A percentile compares a stretch with the other conserved stretches of the same genome.
Conservation (phyloP, 2,888 invertebrate genomes). For the Axea sp. region DNA sequence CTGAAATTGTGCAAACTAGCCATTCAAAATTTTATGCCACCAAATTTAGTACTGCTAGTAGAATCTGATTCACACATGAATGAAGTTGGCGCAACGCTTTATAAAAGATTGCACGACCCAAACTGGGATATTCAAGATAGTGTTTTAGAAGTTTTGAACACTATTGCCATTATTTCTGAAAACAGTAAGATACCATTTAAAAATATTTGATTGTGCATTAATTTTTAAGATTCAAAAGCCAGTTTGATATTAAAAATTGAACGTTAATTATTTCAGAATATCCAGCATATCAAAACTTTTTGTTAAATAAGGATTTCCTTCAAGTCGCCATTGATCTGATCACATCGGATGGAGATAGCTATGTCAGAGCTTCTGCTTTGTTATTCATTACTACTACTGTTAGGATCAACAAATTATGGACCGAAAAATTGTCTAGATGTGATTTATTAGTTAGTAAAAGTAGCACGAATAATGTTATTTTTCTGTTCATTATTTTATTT, state of each 20-base stretch:
- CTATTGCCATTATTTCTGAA: slow-evolving; percentile 85
- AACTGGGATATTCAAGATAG: slow-evolving; percentile 91
- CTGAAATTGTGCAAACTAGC: slow-evolving; percentile 85
- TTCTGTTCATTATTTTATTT: too few relatives aligned
- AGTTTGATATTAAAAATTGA: too few relatives aligned
- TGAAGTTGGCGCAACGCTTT: slow-evolving; percentile 84
- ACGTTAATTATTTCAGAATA: slow-evolving; percentile 83
- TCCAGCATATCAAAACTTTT: slow-evolving; percentile 87
- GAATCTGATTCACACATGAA: slow-evolving; percentile 84
- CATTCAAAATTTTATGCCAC: slow-evolving; percentile 87
- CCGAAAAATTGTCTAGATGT: slow-evolving; percentile 81
- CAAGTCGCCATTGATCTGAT: slow-evolving; percentile 84
- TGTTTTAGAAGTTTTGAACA: slow-evolving; percentile 86
- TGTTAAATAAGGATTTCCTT: slow-evolving; percentile 84
- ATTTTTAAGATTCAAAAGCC: too few relatives aligned
- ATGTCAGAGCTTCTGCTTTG: slow-evolving; percentile 88
- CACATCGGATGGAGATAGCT: slow-evolving; percentile 85
- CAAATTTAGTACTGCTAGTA: slow-evolving; percentile 87
- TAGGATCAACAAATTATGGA: slow-evolving; percentile 85
- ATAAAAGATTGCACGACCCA: slow-evolving; percentile 85
- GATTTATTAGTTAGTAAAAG: slow-evolving; percentile 82
- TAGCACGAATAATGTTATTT: too few relatives aligned
- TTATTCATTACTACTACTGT: slow-evolving; percentile 86
- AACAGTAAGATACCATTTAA: slow-evolving; percentile 82
- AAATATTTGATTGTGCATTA: too few relatives aligned